Conservation (phyloP, 1,140 invertebrate species). For the Euura lappo region DNA sequence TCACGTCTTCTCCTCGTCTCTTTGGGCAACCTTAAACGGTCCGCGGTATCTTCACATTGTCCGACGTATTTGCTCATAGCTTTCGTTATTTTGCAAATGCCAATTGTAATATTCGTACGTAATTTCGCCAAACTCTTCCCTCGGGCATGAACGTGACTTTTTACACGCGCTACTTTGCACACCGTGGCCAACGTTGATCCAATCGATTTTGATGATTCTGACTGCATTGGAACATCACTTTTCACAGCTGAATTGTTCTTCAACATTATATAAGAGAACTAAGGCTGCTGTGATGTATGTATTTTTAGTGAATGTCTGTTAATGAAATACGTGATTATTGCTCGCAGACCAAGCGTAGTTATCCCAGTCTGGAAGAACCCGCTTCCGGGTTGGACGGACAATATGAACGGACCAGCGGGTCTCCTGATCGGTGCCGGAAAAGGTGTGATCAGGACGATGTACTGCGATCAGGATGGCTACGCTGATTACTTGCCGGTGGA, state of each 20-base stretch:
- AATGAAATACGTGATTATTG: not conserved
- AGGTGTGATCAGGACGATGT: slow-evolving; percentile 85
- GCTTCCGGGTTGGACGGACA: slow-evolving; percentile 91
- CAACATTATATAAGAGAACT: too few species aligned
- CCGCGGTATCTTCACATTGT: slow-evolving; percentile 12
- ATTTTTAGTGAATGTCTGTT: too few species aligned
- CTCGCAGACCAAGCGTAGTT: slow-evolving; percentile 61
- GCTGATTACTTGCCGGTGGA: slow-evolving; percentile 91
- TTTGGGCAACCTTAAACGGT: not conserved
- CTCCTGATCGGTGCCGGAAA: slow-evolving; percentile 80
- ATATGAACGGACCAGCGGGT: slow-evolving; percentile 88
- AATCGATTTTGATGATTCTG: too few species aligned
- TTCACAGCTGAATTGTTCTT: too few species aligned
- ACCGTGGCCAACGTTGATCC: too few species aligned
- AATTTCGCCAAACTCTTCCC: too few species aligned
- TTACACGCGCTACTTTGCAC: too few species aligned
- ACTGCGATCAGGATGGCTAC: slow-evolving; percentile 75
- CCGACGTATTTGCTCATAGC: slow-evolving; percentile 27
- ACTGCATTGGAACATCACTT: too few species aligned
- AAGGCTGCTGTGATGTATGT: too few species aligned
- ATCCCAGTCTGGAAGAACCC: slow-evolving; percentile 84
- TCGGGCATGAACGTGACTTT: too few species aligned
- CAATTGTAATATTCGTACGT: too few species aligned
- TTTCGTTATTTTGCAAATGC: not conserved
- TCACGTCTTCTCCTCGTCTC: not conserved